A percentile compares a stretch with the other conserved stretches of the same genome.
phyloP scores from a whole-genome alignment of 2,113 vertebrate species.

The Nothobranchius kuhntae region DNA sequence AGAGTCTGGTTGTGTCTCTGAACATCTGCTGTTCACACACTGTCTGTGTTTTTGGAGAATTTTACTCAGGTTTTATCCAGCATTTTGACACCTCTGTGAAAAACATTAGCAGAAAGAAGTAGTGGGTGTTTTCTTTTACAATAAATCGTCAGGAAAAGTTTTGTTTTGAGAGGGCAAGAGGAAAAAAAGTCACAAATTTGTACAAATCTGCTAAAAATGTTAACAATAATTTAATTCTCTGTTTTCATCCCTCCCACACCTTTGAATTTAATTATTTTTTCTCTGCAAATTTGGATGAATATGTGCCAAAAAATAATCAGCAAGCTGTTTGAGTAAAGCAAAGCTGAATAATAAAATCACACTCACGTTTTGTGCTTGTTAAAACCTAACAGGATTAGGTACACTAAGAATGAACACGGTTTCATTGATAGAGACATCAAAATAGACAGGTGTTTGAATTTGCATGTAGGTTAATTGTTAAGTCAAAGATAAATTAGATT shows the following conservation, averaged over 20 bases:
- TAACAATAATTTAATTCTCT: neutral
- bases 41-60: neutral
- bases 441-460: neutral
- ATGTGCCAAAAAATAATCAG: neutral
- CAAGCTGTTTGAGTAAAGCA: constrained; percentile 5
- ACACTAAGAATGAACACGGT: accelerated
- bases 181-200: neutral
- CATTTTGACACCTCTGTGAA: neutral
- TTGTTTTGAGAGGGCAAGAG: neutral
- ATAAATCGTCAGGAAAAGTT: neutral
- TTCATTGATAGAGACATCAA: neutral
- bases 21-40: constrained; percentile 8
- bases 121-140: neutral
- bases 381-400: neutral
- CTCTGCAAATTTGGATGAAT: constrained; percentile 1
- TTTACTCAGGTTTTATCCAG: neutral
- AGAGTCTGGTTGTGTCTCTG: neutral
- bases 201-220: neutral
- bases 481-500: neutral
- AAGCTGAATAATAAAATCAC: constrained; percentile 19
- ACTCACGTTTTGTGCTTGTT: neutral
- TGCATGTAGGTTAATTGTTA: too few relatives aligned
- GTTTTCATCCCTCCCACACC: neutral
- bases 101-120: neutral
- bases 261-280: constrained; percentile 7